Percentiles rank a stretch among this genome's conserved stretches.
These are phyloP conservation scores for Parazoanthus atlanticus DNA, from an alignment of 92 coral and sea anemone genomes.

Conservation along the genomic window DNA sequence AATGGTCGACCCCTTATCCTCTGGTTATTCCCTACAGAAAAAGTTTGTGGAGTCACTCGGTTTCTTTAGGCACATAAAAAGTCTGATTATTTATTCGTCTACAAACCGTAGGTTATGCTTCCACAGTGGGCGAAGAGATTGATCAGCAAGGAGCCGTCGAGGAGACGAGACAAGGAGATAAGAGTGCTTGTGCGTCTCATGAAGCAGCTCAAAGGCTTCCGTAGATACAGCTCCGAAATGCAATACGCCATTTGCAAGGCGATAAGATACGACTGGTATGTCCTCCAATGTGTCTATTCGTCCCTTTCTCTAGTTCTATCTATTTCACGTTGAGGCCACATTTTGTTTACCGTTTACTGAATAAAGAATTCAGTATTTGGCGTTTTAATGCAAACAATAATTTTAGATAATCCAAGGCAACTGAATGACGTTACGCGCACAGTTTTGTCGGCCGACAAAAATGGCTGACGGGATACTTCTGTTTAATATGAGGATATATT, in stretches of 20 bases:
- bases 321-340: not conserved
- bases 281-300: not conserved
- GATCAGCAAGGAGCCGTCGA: slow-evolving; percentile 63
- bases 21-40: not conserved
- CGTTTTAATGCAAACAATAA: too few species aligned
- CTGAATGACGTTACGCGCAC: too few species aligned
- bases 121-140: slow-evolving; percentile 90
- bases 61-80: not conserved
- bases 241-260: slow-evolving; percentile 85
- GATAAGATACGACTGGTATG: slow-evolving; percentile 86
- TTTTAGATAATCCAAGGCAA: too few species aligned
- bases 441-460: too few species aligned
- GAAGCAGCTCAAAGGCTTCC: slow-evolving; percentile 92
- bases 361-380: too few species aligned
- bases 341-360: not conserved
- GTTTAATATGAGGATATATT: too few species aligned
- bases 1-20: too few species aligned
- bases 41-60: not conserved
- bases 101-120: slow-evolving; percentile 61
- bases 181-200: slow-evolving; percentile 71
- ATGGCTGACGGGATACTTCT: too few species aligned
- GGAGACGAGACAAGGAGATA: slow-evolving; percentile 71
- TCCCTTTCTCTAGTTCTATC: too few species aligned
- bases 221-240: slow-evolving; percentile 81
- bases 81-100: not conserved